Percentiles rank a stretch among this genome's conserved stretches.
Evolutionary conservation across 2,888 invertebrate genomes (phyloP).

Genomic region (Oscheius sp.): DNA sequence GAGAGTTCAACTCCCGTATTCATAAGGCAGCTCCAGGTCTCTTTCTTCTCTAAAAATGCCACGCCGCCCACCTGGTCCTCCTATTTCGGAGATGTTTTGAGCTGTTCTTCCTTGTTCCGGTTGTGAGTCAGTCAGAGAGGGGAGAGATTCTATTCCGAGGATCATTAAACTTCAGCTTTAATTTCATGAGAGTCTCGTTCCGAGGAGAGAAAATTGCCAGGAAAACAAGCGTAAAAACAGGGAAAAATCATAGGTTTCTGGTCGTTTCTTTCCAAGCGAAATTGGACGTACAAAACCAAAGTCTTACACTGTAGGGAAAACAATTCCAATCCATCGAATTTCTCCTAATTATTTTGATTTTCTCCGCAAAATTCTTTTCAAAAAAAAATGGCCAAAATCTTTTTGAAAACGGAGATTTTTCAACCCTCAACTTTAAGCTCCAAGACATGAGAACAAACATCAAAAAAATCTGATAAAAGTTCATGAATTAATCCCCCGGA

Average conservation of each 20-base stretch:
- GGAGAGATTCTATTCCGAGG: background rate
- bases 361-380: background rate
- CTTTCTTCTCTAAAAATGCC: background rate
- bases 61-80: background rate
- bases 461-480: background rate
- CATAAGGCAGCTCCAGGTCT: background rate
- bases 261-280: background rate
- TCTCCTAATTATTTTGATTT: background rate
- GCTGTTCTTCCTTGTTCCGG: background rate
- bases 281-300: background rate
- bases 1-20: background rate
- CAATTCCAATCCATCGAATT: background rate
- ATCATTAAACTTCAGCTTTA: background rate
- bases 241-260: background rate
- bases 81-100: background rate
- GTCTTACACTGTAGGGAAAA: background rate
- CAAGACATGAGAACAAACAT: background rate
- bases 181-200: background rate
- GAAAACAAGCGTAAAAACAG: no score
- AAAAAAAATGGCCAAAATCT: background rate
- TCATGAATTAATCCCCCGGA: slow-evolving; percentile 6
- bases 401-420: background rate
- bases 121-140: background rate
- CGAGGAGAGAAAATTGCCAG: background rate
- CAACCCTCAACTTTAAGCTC: background rate